phyloP scores from a whole-genome alignment of 2,113 vertebrate species.

The Shinisaurus crocodilurus region DNA sequence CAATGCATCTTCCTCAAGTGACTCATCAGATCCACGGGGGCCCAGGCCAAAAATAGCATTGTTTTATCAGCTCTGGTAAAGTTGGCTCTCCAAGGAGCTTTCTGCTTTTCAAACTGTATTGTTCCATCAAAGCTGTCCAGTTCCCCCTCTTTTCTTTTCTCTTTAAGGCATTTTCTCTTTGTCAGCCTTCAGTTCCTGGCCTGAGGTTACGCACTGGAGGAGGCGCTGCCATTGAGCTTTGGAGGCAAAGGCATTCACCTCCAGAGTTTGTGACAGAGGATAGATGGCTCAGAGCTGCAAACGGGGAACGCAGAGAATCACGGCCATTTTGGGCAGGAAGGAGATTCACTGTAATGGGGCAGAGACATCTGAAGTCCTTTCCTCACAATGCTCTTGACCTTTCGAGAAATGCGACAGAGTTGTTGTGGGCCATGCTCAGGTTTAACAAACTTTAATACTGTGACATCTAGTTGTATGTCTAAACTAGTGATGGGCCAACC shows the following conservation, averaged over 20 bases:
- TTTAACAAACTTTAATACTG: not conserved
- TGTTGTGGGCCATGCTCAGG: not conserved
- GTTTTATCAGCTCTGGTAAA: not conserved
- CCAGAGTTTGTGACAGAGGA: not conserved
- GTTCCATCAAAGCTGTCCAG: not conserved
- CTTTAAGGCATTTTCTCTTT: not conserved
- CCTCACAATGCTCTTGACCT: constrained; percentile 13
- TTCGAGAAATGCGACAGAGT: not conserved
- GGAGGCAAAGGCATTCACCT: not conserved
- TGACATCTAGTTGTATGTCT: not conserved
- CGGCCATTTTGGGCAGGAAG: not conserved
- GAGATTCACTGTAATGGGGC: not conserved
- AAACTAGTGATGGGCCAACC: not conserved
- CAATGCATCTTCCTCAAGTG: constrained; percentile 4
- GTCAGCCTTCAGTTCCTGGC: not conserved
- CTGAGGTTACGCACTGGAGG: not conserved
- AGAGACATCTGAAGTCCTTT: not conserved
- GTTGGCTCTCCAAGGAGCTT: not conserved
- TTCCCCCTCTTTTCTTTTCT: not conserved
- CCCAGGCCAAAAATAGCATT: constrained; percentile 6
- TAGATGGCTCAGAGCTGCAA: not conserved
- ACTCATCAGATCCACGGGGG: not conserved
- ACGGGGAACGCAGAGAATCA: not conserved
- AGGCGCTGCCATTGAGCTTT: not conserved
- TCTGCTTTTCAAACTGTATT: constrained; percentile 6